Percentiles rank a stretch among this genome's conserved stretches.
phyloP scores from a whole-genome alignment of 2,888 invertebrate species.

The Linhomoeus sp. region DNA sequence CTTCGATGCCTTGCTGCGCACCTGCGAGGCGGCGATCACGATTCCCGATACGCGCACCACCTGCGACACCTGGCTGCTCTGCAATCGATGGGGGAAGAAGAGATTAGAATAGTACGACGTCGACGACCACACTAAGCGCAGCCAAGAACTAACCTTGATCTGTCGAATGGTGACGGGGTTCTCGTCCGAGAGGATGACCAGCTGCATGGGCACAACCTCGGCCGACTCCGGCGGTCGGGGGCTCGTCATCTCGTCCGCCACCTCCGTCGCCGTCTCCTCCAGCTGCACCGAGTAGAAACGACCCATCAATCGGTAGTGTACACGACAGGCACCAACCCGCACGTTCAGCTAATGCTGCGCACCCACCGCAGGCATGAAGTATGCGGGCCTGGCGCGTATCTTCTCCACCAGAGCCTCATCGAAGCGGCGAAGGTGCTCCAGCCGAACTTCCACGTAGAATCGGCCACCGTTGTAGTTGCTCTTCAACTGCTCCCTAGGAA shows the following conservation, averaged over 20 bases:
- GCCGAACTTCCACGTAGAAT: conserved; percentile 70
- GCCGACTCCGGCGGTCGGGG: conserved; percentile 77
- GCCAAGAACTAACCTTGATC: conserved; percentile 7
- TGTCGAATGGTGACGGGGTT: conserved; percentile 16
- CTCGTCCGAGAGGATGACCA: conserved; percentile 30
- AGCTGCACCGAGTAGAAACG: conserved; percentile 37
- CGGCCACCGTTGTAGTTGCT: conserved; percentile 71
- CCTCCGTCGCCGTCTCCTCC: conserved; percentile 86
- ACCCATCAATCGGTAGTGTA: not conserved
- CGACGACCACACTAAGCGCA: not conserved
- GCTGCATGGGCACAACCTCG: conserved; percentile 72
- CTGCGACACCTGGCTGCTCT: conserved; percentile 79
- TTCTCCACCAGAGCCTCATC: conserved; percentile 68
- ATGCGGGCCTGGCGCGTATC: conserved; percentile 69
- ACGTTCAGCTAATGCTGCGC: no score
- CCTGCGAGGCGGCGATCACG: conserved; percentile 73
- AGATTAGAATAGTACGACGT: no score
- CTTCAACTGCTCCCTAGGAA: conserved; percentile 65
- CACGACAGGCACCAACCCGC: no score
- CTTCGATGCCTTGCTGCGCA: conserved; percentile 80
- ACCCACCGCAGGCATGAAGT: conserved; percentile 58
- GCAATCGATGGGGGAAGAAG: not conserved
- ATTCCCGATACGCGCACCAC: conserved; percentile 89
- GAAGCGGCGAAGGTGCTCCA: conserved; percentile 80
- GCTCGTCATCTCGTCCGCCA: conserved; percentile 84